phyloP scores from a whole-genome alignment of 2,113 vertebrate species.

The Acrocephalus arundinaceus region DNA sequence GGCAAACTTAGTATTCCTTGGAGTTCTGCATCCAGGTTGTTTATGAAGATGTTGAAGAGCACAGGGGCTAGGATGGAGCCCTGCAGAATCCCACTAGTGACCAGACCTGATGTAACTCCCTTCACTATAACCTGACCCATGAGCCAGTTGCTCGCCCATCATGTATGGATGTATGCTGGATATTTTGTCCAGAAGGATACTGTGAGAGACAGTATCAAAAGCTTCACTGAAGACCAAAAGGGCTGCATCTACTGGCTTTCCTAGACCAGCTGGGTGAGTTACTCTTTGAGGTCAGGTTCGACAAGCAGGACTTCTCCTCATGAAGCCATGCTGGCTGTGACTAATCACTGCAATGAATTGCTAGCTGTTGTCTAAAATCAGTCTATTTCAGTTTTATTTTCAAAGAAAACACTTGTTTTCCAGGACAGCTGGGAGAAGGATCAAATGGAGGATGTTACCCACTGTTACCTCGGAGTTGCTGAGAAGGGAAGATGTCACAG shows the following conservation, averaged over 20 bases:
- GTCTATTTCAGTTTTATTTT: not conserved
- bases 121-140: not conserved
- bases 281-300: not conserved
- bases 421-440: not conserved
- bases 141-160: not conserved
- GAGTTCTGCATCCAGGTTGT: not conserved
- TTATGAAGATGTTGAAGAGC: not conserved
- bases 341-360: not conserved
- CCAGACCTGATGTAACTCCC: not conserved
- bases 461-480: not conserved
- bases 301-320: not conserved
- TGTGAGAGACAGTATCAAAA: not conserved
- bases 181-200: not conserved
- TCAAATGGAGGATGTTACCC: not conserved
- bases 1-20: not conserved
- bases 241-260: not conserved
- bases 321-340: not conserved
- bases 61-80: not conserved
- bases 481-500: not conserved
- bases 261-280: not conserved
- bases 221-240: not conserved
- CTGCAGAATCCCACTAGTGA: not conserved
- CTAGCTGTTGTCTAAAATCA: not conserved
- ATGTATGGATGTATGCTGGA: not conserved
- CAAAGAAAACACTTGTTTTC: not conserved